A percentile compares a stretch with the other conserved stretches of the same genome.
Conservation (phyloP, 2,113 vertebrate species). For the Neoarius graeffei region DNA sequence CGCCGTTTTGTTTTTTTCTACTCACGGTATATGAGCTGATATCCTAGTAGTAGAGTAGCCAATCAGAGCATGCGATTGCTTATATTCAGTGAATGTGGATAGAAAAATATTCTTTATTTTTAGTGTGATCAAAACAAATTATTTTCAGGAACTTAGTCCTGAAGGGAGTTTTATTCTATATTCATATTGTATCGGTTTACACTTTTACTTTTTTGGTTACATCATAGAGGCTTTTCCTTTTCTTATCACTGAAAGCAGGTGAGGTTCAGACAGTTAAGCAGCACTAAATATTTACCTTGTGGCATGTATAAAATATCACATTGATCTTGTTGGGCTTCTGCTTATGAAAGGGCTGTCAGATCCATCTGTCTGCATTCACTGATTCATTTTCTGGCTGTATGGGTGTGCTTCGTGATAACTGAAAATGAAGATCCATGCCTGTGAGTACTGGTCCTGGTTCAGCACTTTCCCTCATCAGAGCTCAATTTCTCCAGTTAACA, state of each 20-base stretch:
- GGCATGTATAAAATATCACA: slow-evolving; percentile 46
- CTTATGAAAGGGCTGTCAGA: slow-evolving; percentile 55
- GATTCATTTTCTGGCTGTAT: slow-evolving; percentile 44
- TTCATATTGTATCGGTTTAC: neutral
- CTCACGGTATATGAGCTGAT: no score
- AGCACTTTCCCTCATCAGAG: slow-evolving; percentile 42
- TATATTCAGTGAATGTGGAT: no score
- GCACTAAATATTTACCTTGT: slow-evolving; percentile 45
- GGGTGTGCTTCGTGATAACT: slow-evolving; percentile 51
- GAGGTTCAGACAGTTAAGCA: slow-evolving; percentile 50
- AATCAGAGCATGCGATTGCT: no score
- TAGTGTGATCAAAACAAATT: neutral
- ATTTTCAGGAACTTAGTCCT: neutral
- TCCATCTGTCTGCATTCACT: slow-evolving; percentile 50
- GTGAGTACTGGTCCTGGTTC: slow-evolving; percentile 46
- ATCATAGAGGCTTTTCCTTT: neutral
- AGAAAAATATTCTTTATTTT: neutral
- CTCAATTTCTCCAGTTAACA: slow-evolving; percentile 72
- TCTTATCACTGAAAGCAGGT: slow-evolving; percentile 21
- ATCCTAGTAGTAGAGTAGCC: no score
- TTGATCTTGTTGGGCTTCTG: slow-evolving; percentile 54
- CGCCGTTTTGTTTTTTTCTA: no score
- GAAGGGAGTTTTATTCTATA: neutral
- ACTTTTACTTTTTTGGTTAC: neutral
- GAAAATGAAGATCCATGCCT: slow-evolving; percentile 51